phyloP scores from a whole-genome alignment of 2,113 vertebrate species.

The Cisticola juncidis region DNA sequence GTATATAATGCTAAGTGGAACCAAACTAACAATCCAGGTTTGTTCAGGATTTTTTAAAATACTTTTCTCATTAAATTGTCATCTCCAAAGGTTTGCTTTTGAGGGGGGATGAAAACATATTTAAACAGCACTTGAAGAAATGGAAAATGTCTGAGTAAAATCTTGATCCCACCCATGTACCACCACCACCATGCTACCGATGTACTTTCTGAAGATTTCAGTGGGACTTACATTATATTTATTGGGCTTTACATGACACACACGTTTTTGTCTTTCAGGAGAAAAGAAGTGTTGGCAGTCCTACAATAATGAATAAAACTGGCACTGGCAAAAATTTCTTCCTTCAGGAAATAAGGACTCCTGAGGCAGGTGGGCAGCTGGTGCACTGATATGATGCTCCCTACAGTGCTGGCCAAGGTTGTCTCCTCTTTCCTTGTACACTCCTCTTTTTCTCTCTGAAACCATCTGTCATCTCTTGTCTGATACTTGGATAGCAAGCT shows the following conservation, averaged over 20 bases:
- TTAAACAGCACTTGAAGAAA: neutral
- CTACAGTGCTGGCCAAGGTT: neutral
- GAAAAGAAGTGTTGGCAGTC: neutral
- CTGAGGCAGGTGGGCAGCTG: slow-evolving; percentile 9
- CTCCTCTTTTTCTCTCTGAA: neutral
- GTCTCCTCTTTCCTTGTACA: neutral
- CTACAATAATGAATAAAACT: neutral
- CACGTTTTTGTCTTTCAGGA: neutral
- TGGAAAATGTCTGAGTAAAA: neutral
- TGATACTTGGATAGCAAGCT: neutral
- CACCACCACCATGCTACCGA: too few relatives aligned
- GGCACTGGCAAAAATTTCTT: neutral
- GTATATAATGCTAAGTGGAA: neutral
- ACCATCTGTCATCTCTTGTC: slow-evolving; percentile 4
- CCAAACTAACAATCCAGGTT: neutral
- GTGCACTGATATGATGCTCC: neutral
- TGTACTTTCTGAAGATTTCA: neutral
- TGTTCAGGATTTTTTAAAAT: neutral
- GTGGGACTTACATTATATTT: neutral
- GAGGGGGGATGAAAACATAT: rapidly evolving
- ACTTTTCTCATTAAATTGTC: neutral
- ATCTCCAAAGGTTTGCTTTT: neutral
- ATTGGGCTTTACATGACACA: neutral
- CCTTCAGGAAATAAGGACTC: neutral
- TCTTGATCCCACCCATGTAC: neutral